Percentiles rank a stretch among this genome's conserved stretches.
These are phyloP conservation scores for Eretmocerus hayati DNA, from an alignment of 2,888 invertebrate genomes.

Conservation along the genomic window DNA sequence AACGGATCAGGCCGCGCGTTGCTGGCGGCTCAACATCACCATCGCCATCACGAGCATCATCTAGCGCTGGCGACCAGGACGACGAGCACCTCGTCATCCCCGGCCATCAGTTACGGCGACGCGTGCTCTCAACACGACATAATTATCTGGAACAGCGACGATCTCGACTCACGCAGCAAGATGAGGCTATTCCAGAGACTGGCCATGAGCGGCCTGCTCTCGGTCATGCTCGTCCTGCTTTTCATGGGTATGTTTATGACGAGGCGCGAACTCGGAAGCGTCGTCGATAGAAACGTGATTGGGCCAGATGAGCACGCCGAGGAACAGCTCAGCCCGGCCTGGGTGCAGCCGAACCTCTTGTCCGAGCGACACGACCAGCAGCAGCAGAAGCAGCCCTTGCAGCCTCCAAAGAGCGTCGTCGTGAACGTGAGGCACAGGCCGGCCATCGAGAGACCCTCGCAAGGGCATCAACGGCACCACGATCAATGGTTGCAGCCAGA, in stretches of 20 bases:
- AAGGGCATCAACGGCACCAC: background rate
- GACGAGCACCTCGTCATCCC: constrained; percentile 33
- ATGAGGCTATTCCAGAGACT: constrained; percentile 43
- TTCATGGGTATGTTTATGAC: constrained; percentile 41
- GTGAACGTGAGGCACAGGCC: constrained; percentile 25
- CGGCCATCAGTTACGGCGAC: too few species aligned
- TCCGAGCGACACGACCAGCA: constrained; percentile 30
- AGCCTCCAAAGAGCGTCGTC: constrained; percentile 19
- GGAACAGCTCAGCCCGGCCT: constrained; percentile 35
- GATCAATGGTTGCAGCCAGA: background rate
- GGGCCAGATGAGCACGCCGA: constrained; percentile 38
- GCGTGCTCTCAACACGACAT: constrained; percentile 6
- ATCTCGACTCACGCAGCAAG: constrained; percentile 32
- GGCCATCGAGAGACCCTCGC: constrained; percentile 6
- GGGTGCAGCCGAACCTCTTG: constrained; percentile 39
- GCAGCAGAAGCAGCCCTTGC: constrained; percentile 5
- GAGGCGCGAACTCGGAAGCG: constrained; percentile 36
- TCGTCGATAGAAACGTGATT: constrained; percentile 36
- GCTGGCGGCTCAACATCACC: too few species aligned
- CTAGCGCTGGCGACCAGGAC: constrained; percentile 4
- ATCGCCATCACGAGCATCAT: too few species aligned
- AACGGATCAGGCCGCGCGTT: too few species aligned
- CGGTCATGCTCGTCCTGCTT: constrained; percentile 41
- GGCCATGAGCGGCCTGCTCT: constrained; percentile 43
- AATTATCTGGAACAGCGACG: too few species aligned